Percentiles rank a stretch among this genome's conserved stretches.
These are phyloP conservation scores for Globia sparganii DNA, from an alignment of 2,888 invertebrate species.

Conservation along the genomic window DNA sequence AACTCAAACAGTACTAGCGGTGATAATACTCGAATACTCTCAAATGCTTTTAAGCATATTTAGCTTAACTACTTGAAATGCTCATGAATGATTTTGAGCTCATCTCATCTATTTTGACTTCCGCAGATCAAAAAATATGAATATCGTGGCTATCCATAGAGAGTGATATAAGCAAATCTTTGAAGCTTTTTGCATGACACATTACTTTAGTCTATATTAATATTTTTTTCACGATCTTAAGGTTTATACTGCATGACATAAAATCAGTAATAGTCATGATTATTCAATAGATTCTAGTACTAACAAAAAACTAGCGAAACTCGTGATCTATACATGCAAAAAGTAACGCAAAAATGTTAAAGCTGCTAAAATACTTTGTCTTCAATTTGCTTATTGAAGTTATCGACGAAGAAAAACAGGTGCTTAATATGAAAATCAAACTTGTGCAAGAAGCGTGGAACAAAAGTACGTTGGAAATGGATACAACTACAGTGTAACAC, in stretches of 20 bases:
- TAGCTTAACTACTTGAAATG: constrained; percentile 73
- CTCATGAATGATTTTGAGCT: constrained; percentile 67
- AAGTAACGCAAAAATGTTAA: constrained; percentile 7
- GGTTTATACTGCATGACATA: constrained; percentile 30
- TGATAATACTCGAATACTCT: constrained; percentile 66
- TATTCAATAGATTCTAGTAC: constrained; percentile 32
- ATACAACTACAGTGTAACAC: constrained; percentile 53
- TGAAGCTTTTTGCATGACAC: constrained; percentile 47
- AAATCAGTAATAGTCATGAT: constrained; percentile 28
- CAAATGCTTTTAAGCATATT: constrained; percentile 68
- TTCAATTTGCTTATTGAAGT: constrained; percentile 34
- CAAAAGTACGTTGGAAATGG: constrained; percentile 26
- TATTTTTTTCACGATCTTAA: constrained; percentile 21
- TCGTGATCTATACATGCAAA: constrained; percentile 44
- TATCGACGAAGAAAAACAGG: constrained; percentile 18
- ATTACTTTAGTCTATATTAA: constrained; percentile 26
- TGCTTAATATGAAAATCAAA: constrained; percentile 37
- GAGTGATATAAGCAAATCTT: constrained; percentile 64
- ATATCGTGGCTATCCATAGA: constrained; percentile 79
- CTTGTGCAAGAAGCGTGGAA: constrained; percentile 41
- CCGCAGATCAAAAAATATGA: constrained; percentile 86
- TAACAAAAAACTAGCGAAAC: constrained; percentile 31
- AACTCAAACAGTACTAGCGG: constrained; percentile 77
- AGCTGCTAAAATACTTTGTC: constrained; percentile 19
- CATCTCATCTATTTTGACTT: constrained; percentile 47